Evolutionary conservation across 2,888 invertebrate genomes (phyloP).

Genomic region (Zaprionus obscuricornis): DNA sequence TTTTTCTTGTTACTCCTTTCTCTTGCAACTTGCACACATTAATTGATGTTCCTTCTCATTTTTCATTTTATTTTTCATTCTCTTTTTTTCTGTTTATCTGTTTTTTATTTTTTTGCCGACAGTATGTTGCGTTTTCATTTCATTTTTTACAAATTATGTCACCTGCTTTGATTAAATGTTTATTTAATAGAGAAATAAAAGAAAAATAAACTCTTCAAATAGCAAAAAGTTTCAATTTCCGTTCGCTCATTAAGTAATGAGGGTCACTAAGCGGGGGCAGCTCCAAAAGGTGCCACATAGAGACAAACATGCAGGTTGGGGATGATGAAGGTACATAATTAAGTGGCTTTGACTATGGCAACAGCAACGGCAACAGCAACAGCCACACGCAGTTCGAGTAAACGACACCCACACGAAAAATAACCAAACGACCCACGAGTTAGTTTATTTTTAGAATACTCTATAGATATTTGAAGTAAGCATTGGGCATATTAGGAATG

Average conservation of each 20-base stretch:
- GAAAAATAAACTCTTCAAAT: constrained; percentile 1
- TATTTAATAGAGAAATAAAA: constrained; percentile 24
- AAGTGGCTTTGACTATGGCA: constrained; percentile 26
- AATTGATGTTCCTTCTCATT: too few species aligned
- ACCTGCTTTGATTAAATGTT: constrained; percentile 32
- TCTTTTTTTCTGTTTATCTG: constrained; percentile 4
- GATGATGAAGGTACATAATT: constrained; percentile 24
- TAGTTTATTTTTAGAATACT: constrained; percentile 19
- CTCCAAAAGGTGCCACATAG: neutral
- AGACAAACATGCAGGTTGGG: neutral
- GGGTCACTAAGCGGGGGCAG: too few species aligned
- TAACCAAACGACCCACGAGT: constrained; percentile 34
- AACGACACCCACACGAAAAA: constrained; percentile 1
- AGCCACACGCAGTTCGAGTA: constrained; percentile 22
- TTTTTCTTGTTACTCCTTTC: too few species aligned
- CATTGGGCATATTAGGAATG: too few species aligned
- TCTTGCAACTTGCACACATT: too few species aligned
- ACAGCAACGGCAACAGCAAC: constrained; percentile 12
- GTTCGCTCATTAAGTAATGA: constrained; percentile 55
- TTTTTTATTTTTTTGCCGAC: too few species aligned
- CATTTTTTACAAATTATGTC: constrained; percentile 57
- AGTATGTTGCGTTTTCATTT: constrained; percentile 3
- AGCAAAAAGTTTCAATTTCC: constrained; percentile 58
- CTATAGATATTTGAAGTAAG: too few species aligned
- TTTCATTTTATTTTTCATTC: neutral